Evolutionary conservation across 2,797 vertebrate species (phyloP), one percentile per base, ranked within the genome.

Genomic region (Pogonophryne albipinna): DNA sequence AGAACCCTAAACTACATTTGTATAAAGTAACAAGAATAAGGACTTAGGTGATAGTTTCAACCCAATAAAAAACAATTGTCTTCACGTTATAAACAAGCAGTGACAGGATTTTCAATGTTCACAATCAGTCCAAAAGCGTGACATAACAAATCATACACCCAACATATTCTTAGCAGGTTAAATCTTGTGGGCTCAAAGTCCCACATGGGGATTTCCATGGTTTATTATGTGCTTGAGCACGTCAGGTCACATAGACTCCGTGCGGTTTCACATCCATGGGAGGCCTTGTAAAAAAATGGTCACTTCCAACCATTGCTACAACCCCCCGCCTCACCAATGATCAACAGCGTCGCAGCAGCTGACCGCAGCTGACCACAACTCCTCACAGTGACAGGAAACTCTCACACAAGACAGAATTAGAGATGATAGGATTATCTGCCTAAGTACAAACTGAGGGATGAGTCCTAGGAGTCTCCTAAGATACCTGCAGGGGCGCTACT

Each of bases 401-500:
- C 89, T 79, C 83, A 76, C 87, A 87, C 76, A 86, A 87, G 85
- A 91, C 90, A 87, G 83, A 94, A 93, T 95, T 94, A 94, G 94
- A 90, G 85, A 84, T 94, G 93, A 95, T 92, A 92, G 84, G 93
- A 94, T 95, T 95, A 95, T 76, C 80, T 71, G 66, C 85, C 81
- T 90, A 89, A 89, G 85, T 87, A 87, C 75, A 86, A 88, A 89
- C 74, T 60, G 74, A 85, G 82, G 70, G 79, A 87, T 31, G 13
- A 83, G 78, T 84, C 59, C 66, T 34, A 60, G 74, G 20, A 71
- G 79, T 76, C 4, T 31, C 47, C 52, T 62, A 69, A 85, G 62
- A 90, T 82, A 79, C 65, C 76, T 71, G 46, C 68, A 70, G 41
- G 51, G 14, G 27, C 44, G 59, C 73, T 60, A 67, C 78, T 23